Evolutionary conservation across 1,140 invertebrate genomes (phyloP).

Genomic region (Drosophila subobscura): DNA sequence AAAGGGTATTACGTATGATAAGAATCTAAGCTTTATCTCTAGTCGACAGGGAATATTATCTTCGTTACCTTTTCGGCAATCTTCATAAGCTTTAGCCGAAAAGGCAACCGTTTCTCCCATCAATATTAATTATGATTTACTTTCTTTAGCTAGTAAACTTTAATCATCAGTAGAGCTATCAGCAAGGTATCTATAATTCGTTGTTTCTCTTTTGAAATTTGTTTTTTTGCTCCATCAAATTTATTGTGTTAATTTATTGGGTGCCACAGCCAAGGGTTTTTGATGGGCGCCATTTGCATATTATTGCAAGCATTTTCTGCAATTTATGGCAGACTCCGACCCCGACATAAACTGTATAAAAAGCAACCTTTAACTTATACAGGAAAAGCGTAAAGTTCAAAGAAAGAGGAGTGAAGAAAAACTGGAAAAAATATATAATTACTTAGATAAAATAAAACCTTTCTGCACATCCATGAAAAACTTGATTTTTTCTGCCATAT

Average conservation of each 20-base stretch:
- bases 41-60: too few relatives aligned
- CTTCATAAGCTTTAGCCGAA: too few relatives aligned
- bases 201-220: conserved; percentile 20
- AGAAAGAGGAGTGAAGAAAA: background rate
- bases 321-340: conserved; percentile 44
- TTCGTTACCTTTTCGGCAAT: too few relatives aligned
- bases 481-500: background rate
- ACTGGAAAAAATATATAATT: background rate
- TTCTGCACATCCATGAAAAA: background rate
- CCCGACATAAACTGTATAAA: conserved; percentile 6
- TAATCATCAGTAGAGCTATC: too few relatives aligned
- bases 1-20: too few relatives aligned
- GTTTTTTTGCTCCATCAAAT: conserved; percentile 40
- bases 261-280: conserved; percentile 43
- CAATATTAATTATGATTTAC: too few relatives aligned
- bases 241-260: conserved; percentile 77
- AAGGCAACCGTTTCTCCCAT: too few relatives aligned
- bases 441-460: background rate
- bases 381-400: conserved; percentile 12
- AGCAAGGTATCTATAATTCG: too few relatives aligned
- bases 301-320: conserved; percentile 61
- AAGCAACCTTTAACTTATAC: background rate
- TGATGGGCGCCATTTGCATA: conserved; percentile 63
- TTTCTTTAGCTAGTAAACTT: too few relatives aligned
- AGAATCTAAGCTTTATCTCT: too few relatives aligned